These are phyloP conservation scores for Thereuonema tuberculata DNA, from an alignment of 1,140 invertebrate genomes.

Conservation along the genomic window DNA sequence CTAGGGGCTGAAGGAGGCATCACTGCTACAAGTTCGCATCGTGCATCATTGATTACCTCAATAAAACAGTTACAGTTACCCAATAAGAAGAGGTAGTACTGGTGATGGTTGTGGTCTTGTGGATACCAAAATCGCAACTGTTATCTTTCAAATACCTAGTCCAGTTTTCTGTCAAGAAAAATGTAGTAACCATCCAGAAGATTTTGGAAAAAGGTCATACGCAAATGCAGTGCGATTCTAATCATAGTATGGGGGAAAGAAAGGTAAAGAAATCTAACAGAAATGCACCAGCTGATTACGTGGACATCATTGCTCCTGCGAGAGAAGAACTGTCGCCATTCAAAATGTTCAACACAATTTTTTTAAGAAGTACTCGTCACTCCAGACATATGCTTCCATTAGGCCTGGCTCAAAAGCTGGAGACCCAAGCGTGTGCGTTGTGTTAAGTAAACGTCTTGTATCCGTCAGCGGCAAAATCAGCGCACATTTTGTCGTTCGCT, in stretches of 20 bases:
- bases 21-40: slow-evolving; percentile 30
- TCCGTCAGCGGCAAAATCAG: too few species aligned
- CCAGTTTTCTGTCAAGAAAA: neutral
- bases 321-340: neutral
- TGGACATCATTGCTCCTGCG: neutral
- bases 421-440: neutral
- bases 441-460: too few species aligned
- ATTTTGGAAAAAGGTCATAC: neutral
- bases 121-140: slow-evolving; percentile 7
- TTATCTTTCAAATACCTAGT: neutral
- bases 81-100: too few species aligned
- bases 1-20: slow-evolving; percentile 32
- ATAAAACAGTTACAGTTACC: neutral
- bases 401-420: slow-evolving; percentile 1
- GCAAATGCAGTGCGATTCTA: slow-evolving; percentile 2
- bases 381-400: neutral
- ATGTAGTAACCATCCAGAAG: slow-evolving; percentile 2
- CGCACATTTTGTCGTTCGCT: too few species aligned
- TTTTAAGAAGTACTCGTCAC: neutral
- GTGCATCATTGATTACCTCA: slow-evolving; percentile 27
- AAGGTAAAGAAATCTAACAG: neutral
- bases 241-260: neutral
- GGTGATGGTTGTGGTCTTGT: slow-evolving; percentile 16
- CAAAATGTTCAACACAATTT: neutral
- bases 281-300: neutral